A percentile compares a stretch with the other conserved stretches of the same genome.
Evolutionary conservation across 2,888 invertebrate genomes (phyloP).

Genomic region (Trachelus stipa): DNA sequence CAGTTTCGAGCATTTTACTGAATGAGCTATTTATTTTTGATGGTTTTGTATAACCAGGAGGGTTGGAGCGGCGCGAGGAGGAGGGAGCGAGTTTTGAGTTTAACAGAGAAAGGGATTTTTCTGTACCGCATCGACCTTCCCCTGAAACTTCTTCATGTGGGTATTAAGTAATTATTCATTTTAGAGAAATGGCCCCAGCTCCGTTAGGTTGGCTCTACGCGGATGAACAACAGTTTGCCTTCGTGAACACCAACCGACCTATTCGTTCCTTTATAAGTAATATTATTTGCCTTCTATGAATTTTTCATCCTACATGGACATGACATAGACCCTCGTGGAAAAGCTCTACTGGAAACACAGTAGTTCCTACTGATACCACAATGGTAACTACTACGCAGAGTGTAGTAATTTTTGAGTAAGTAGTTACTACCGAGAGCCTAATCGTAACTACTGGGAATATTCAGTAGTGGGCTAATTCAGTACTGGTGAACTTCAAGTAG

Average conservation of each 20-base stretch:
- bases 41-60: neutral
- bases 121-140: conserved; percentile 15
- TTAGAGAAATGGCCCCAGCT: conserved; percentile 44
- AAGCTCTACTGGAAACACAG: no score
- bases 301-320: conserved; percentile 41
- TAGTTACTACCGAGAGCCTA: no score
- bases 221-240: conserved; percentile 13
- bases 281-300: conserved; percentile 50
- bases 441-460: no score
- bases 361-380: no score
- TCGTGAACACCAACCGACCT: neutral
- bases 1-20: neutral
- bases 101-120: neutral
- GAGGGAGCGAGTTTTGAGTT: neutral
- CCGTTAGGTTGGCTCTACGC: conserved; percentile 35
- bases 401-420: no score
- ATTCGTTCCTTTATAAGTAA: conserved; percentile 26
- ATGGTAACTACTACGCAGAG: no score
- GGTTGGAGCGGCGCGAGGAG: neutral
- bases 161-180: conserved; percentile 59
- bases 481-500: no score
- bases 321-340: conserved; percentile 17
- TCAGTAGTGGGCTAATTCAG: no score
- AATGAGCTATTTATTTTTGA: neutral
- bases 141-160: conserved; percentile 43